Base-by-base conservation (phyloP, 2,888 invertebrate species). In the Campoplex nolae region DNA sequence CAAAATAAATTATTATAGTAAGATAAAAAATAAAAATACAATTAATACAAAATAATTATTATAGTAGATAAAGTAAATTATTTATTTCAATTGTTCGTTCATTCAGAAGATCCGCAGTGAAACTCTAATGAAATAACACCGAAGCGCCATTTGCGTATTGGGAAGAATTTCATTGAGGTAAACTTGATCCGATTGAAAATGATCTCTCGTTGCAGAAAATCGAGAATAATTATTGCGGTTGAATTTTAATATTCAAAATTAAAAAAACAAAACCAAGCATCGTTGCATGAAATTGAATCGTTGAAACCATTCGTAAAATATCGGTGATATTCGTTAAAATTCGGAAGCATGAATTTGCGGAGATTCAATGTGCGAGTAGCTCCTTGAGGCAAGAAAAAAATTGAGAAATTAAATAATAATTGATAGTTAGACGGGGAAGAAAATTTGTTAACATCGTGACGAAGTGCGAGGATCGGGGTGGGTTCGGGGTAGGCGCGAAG, bases 401-500 rank as follows among this genome's bases (percentile, higher is more conserved):
- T 65, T 3, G 7, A 62, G 65, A 35, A 71, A 68, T n/a, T 56
- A 54, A 23, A 79, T 23, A 62, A 70, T 54, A 42, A 58, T 28
- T 42, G 18, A 58, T 18, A 67, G 73, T 56, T 45, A 42, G 32
- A 56, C 28, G 38, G 42, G 38, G 48, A 32, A 28, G n/a, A 32
- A 65, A 70, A 67, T 76, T 45, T 56, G 0, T 42, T 70, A n/a
- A 58, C 28, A 78, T 73, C 68, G 65, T 56, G 77, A 78, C 83
- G 81, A 81, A 81, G 86, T 83, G 88, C 81, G 75, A 77, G 86
- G 85, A 82, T 77, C 48, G 87, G 83, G 81, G 88, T 76, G 79
- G 76, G 65, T 83, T 78, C 81, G 84, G 86, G 86, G 84, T 84
- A 81, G 86, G 77, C 84, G 86, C 86, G 84, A 88, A 88, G 90